Evolutionary conservation across 2,113 vertebrate species (phyloP).

Genomic region (Tamias sibiricus): DNA sequence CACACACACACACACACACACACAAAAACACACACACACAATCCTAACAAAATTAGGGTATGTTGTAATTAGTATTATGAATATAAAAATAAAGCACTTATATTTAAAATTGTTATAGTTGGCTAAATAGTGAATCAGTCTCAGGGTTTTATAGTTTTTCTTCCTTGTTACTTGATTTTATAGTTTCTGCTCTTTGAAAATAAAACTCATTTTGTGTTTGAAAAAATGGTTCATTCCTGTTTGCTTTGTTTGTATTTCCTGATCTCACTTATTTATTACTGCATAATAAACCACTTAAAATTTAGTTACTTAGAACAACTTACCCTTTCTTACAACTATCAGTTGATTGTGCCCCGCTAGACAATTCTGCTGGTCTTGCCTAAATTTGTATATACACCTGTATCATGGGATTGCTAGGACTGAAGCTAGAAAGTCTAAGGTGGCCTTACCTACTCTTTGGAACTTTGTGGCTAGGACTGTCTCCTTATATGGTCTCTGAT

Average conservation of each 20-base stretch:
- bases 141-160: conserved; percentile 80
- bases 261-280: neutral
- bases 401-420: neutral
- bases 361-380: neutral
- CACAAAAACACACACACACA: neutral
- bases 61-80: conserved; percentile 47
- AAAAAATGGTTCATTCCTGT: neutral
- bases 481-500: neutral
- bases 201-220: conserved; percentile 78
- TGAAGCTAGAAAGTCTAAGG: neutral
- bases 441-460: neutral
- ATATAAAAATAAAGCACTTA: conserved; percentile 55
- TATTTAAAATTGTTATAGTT: conserved; percentile 44
- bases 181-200: conserved; percentile 80
- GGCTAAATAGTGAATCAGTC: conserved; percentile 45
- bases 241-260: neutral
- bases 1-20: neutral
- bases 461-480: neutral
- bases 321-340: neutral
- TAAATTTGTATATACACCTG: neutral
- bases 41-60: neutral
- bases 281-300: neutral
- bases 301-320: neutral
- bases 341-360: neutral
- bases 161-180: conserved; percentile 63